Percentiles rank a stretch among this genome's conserved stretches.
Evolutionary conservation across 2,888 invertebrate genomes (phyloP).

Genomic region (Acronicta psi): DNA sequence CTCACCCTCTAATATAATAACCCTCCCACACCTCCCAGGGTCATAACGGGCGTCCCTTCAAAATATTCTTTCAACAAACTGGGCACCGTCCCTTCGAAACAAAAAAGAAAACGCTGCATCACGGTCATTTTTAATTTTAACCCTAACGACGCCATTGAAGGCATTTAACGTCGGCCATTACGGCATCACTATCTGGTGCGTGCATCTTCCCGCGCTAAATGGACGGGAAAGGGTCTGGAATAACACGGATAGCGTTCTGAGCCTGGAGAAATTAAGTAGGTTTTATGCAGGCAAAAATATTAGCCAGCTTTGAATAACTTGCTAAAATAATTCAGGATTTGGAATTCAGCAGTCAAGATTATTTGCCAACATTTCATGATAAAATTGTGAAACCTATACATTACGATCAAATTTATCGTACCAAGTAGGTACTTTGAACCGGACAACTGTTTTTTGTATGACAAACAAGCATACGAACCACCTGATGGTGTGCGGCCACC

Average conservation of each 20-base stretch:
- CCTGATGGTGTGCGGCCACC: too few species aligned
- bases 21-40: slow-evolving; percentile 79
- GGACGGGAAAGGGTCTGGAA: slow-evolving; percentile 72
- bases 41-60: slow-evolving; percentile 80
- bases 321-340: slow-evolving; percentile 18
- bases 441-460: too few species aligned
- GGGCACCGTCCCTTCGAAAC: slow-evolving; percentile 75
- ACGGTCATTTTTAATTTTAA: slow-evolving; percentile 87
- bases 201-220: slow-evolving; percentile 80
- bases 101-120: slow-evolving; percentile 87
- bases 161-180: slow-evolving; percentile 82
- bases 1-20: slow-evolving; percentile 78
- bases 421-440: too few species aligned
- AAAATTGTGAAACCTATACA: background rate
- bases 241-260: slow-evolving; percentile 54
- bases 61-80: slow-evolving; percentile 85
- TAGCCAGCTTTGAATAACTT: slow-evolving; percentile 25
- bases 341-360: background rate
- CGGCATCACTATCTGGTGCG: slow-evolving; percentile 78
- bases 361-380: background rate
- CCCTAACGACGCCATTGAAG: slow-evolving; percentile 86
- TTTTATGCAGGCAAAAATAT: slow-evolving; percentile 38
- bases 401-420: too few species aligned
- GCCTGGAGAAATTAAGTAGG: slow-evolving; percentile 48
- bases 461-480: too few species aligned